Evolutionary conservation across 2,797 vertebrate species (phyloP), one percentile per base, ranked within the genome.

Genomic region (Microtus obscurus): DNA sequence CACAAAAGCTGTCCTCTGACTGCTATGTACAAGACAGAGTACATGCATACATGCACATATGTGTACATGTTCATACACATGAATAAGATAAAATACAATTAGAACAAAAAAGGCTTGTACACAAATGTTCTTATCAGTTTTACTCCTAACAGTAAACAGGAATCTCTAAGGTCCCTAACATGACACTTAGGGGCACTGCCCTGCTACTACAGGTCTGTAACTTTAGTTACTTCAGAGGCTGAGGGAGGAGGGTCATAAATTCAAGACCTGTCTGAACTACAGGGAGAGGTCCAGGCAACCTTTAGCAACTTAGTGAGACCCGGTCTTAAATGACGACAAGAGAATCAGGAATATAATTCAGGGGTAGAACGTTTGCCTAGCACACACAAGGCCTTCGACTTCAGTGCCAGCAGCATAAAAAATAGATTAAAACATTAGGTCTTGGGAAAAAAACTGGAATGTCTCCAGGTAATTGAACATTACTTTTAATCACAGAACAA

Each of bases 371-470:
- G 37, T 56, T 78, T 34, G 45, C 76, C 45, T 51, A 34, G 29
- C 76, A 78, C 31, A 51, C 29, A 4, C 2, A 45, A 21, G 45
- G 29, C 14, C 45, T 29, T 27, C 27, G 21, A 31, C 29, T 78
- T 78, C 85, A 87, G 11, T 56, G 25, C 51, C 85, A 56, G 48
- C 9, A 73, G 19, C 31, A 87, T 51, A 56, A 73, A 37, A 87
- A 73, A 56, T 56, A 56, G 43, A 73, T 40, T 56, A 21, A 59
- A 87, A 59, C 40, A 87, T 59, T 40, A 87, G 19, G 17, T 87
- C 48, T 63, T 79, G 29, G 53, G 79, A 91, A 95, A 48, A 34
- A 73, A 88, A 74, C 29, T 27, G 27, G n/a, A 90, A 40, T 88
- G 21, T 90, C 73, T 45, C 21, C 29, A 17, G 65, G 14, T 2